A percentile compares a stretch with the other conserved stretches of the same genome.
These are phyloP conservation scores for Cyclophora punctaria DNA, from an alignment of 2,888 invertebrate species.

Conservation along the genomic window DNA sequence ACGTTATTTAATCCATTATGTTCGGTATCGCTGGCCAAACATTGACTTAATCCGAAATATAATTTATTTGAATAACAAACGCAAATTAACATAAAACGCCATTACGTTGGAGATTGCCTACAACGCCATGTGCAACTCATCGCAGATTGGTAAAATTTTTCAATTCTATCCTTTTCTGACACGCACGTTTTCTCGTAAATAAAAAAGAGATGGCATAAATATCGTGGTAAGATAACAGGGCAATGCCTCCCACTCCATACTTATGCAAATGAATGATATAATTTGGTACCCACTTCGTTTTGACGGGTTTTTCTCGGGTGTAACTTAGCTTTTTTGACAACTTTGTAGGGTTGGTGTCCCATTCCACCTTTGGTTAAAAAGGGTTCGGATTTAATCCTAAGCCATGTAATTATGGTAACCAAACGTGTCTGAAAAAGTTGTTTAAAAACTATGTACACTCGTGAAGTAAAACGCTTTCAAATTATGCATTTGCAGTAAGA, in stretches of 20 bases:
- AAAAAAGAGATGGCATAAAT: constrained; percentile 16
- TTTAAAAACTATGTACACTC: too few species aligned
- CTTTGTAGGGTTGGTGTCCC: too few species aligned
- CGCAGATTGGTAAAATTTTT: constrained; percentile 8
- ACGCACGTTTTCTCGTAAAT: constrained; percentile 5
- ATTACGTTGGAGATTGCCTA: constrained; percentile 3
- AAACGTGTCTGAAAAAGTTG: background rate
- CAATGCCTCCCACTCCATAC: constrained; percentile 20
- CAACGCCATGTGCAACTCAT: constrained; percentile 15
- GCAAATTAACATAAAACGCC: constrained; percentile 11
- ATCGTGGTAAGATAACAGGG: constrained; percentile 21
- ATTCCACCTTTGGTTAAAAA: too few species aligned
- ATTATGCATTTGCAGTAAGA: too few species aligned
- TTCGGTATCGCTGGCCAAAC: background rate
- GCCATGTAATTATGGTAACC: background rate
- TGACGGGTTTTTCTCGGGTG: constrained; percentile 17
- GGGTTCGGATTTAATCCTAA: background rate
- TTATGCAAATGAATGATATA: constrained; percentile 27
- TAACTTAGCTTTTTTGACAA: too few species aligned
- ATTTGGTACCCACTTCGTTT: constrained; percentile 23
- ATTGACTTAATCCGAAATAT: background rate
- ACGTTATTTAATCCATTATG: too few species aligned
- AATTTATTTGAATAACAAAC: constrained; percentile 4
- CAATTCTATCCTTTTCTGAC: constrained; percentile 6
- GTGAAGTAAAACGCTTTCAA: too few species aligned